Conservation (phyloP, 1,140 invertebrate species). For the Drosophila arawakana region DNA sequence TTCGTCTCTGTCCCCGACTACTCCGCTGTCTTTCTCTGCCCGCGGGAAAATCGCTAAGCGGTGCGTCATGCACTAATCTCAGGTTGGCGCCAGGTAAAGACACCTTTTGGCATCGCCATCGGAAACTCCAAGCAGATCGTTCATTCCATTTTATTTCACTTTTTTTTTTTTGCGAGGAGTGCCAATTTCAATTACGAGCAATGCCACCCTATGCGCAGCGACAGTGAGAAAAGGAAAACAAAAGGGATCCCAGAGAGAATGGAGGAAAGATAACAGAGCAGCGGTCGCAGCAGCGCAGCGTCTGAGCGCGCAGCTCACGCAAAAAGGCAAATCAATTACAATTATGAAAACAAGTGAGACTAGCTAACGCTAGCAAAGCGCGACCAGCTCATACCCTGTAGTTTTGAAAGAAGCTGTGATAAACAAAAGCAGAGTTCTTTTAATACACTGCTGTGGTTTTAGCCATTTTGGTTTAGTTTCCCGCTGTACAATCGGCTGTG, state of each 20-base stretch:
- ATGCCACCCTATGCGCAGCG: slow-evolving; percentile 14
- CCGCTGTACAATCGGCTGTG: too few relatives aligned
- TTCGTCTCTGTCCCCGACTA: background rate
- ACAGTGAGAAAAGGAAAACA: slow-evolving; percentile 17
- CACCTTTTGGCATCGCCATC: background rate
- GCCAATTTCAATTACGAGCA: slow-evolving; percentile 40
- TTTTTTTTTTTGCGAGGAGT: slow-evolving; percentile 24
- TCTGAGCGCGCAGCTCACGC: slow-evolving; percentile 33
- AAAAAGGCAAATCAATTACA: slow-evolving; percentile 75
- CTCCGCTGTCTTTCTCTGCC: background rate
- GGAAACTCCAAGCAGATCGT: background rate
- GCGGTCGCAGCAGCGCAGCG: slow-evolving; percentile 4
- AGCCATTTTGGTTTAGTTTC: too few relatives aligned
- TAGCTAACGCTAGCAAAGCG: background rate
- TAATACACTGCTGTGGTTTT: too few relatives aligned
- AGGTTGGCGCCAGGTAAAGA: slow-evolving; percentile 21
- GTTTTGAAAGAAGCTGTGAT: background rate
- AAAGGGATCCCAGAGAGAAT: slow-evolving; percentile 22
- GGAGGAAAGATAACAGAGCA: slow-evolving; percentile 25
- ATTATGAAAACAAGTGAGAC: slow-evolving; percentile 56
- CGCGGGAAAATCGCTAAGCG: slow-evolving; percentile 26
- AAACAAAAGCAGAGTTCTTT: background rate
- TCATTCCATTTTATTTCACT: background rate
- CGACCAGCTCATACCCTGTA: slow-evolving; percentile 17
- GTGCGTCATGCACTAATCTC: slow-evolving; percentile 33